A percentile compares a stretch with the other conserved stretches of the same genome.
Conservation (phyloP, 1,140 invertebrate species). For the Galendromus occidentalis region DNA sequence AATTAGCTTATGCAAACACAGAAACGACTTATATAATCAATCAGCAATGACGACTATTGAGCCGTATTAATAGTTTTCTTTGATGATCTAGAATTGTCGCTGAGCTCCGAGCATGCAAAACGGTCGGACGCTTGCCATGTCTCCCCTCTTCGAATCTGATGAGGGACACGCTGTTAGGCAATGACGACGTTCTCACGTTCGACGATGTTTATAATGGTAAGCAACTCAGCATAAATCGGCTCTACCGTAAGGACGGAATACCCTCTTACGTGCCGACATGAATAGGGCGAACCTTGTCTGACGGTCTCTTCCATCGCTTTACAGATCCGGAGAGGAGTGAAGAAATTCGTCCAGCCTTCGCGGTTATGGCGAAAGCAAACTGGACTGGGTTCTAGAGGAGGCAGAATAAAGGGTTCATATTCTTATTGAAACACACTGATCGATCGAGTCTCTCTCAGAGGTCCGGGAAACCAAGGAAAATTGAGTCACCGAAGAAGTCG, state of each 20-base stretch:
- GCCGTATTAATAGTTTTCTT: no score
- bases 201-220: not conserved
- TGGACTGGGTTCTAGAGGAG: slow-evolving; percentile 1
- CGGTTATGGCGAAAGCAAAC: not conserved
- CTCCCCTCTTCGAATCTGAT: not conserved
- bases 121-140: not conserved
- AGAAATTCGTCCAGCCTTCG: not conserved
- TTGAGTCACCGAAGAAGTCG: no score
- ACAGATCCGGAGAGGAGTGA: not conserved
- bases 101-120: not conserved
- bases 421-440: no score
- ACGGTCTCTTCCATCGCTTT: no score
- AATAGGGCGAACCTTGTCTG: no score
- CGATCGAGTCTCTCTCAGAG: no score
- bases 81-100: not conserved
- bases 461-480: no score
- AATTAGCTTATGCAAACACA: no score
- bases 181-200: not conserved
- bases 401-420: not conserved
- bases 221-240: not conserved
- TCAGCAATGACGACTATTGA: no score
- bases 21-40: no score
- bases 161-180: not conserved
- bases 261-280: no score
- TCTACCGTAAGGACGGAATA: no score